Evolutionary conservation across 2,797 vertebrate species (phyloP).

Genomic region (Sciaenops ocellatus): DNA sequence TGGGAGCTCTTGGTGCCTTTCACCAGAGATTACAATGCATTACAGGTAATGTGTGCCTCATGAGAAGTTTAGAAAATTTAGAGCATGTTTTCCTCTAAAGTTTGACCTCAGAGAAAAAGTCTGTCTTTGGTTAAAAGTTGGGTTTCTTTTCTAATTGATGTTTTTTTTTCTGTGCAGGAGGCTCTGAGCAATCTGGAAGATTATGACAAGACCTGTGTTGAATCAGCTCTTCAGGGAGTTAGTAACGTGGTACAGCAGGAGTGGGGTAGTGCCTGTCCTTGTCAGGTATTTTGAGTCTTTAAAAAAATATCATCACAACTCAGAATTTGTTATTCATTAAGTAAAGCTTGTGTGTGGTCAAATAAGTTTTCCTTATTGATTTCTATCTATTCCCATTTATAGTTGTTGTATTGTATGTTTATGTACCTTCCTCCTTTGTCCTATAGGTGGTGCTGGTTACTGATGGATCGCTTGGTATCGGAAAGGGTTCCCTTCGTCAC

Average conservation of each 20-base stretch:
- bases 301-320: neutral
- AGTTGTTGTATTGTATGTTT: conserved; percentile 26
- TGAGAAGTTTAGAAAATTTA: neutral
- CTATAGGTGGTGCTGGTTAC: conserved; percentile 95
- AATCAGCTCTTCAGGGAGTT: conserved; percentile 93
- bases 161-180: conserved; percentile 85
- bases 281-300: conserved; percentile 88
- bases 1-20: conserved; percentile 98
- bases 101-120: neutral
- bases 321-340: neutral
- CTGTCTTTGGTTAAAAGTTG: neutral
- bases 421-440: conserved; percentile 34
- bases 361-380: neutral
- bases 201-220: conserved; percentile 98
- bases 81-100: neutral
- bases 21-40: conserved; percentile 96
- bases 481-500: conserved; percentile 94
- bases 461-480: conserved; percentile 96
- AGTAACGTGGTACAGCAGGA: conserved; percentile 97
- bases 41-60: conserved; percentile 86
- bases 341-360: neutral
- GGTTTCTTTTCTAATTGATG: neutral
- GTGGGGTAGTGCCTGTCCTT: conserved; percentile 95
- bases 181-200: conserved; percentile 96
- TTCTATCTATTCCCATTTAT: neutral